Percentiles rank a stretch among this genome's conserved stretches.
Evolutionary conservation across 2,888 invertebrate genomes (phyloP).

Genomic region (Pheosia tremula): DNA sequence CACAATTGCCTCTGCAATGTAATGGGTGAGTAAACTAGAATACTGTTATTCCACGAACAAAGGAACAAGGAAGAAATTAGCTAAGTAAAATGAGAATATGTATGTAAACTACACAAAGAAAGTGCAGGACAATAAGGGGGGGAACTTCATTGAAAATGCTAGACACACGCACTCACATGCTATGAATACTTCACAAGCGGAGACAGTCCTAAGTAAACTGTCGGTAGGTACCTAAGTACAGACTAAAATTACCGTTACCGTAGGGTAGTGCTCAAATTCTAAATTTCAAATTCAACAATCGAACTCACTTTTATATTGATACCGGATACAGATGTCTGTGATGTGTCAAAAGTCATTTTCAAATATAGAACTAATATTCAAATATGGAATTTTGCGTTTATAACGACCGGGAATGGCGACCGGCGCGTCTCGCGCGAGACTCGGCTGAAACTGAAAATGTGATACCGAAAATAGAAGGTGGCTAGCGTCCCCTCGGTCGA

Average conservation of each 20-base stretch:
- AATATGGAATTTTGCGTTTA: slow-evolving; percentile 46
- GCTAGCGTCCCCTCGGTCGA: slow-evolving; percentile 59
- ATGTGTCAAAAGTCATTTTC: slow-evolving; percentile 64
- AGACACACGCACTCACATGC: slow-evolving; percentile 19
- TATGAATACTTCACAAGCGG: slow-evolving; percentile 23
- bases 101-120: slow-evolving; percentile 1
- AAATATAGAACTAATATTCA: slow-evolving; percentile 27
- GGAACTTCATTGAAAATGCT: slow-evolving; percentile 21
- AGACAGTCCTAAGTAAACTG: slow-evolving; percentile 12
- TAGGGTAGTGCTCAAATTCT: slow-evolving; percentile 30
- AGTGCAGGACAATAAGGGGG: slow-evolving; percentile 16
- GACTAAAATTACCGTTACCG: slow-evolving; percentile 1
- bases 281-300: slow-evolving; percentile 19
- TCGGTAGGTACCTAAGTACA: slow-evolving; percentile 32
- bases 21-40: too few species aligned
- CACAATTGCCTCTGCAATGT: too few species aligned
- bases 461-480: slow-evolving; percentile 77
- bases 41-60: slow-evolving; percentile 14
- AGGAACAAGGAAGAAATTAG: slow-evolving; percentile 13
- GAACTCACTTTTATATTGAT: slow-evolving; percentile 79
- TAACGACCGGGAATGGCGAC: slow-evolving; percentile 58
- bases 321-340: slow-evolving; percentile 65
- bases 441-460: slow-evolving; percentile 77
- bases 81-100: background rate
- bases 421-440: slow-evolving; percentile 65